These are phyloP conservation scores for Xenops minutus DNA, from an alignment of 2,797 vertebrate genomes.

Conservation along the genomic window DNA sequence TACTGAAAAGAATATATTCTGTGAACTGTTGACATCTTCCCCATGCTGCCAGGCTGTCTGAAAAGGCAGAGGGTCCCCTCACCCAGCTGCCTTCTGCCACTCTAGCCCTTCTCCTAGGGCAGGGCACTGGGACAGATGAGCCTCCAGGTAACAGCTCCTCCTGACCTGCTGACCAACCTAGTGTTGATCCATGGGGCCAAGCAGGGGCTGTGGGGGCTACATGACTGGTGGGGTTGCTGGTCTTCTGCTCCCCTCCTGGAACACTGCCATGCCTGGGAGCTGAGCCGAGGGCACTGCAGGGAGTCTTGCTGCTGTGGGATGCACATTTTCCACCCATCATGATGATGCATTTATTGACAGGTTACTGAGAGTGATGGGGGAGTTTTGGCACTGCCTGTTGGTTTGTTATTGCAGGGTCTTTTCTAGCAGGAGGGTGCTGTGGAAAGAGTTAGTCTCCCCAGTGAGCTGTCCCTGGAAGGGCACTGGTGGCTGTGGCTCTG, in stretches of 20 bases:
- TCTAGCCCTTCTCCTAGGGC: background rate
- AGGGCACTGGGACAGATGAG: background rate
- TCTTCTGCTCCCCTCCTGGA: background rate
- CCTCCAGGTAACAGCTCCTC: background rate
- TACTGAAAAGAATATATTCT: background rate
- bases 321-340: background rate
- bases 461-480: background rate
- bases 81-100: background rate
- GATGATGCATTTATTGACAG: background rate
- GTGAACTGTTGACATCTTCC: background rate
- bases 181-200: accelerated
- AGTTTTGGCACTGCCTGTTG: background rate
- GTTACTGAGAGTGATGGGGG: background rate
- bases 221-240: background rate
- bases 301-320: accelerated
- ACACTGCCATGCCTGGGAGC: accelerated
- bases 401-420: background rate
- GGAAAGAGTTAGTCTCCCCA: background rate
- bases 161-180: background rate
- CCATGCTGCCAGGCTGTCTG: background rate
- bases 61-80: background rate
- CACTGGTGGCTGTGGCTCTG: background rate
- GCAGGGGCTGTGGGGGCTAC: background rate
- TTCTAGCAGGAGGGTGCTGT: background rate
- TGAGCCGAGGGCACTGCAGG: background rate